These are phyloP conservation scores for Todus mexicanus DNA, from an alignment of 2,797 vertebrate genomes.

Conservation along the genomic window DNA sequence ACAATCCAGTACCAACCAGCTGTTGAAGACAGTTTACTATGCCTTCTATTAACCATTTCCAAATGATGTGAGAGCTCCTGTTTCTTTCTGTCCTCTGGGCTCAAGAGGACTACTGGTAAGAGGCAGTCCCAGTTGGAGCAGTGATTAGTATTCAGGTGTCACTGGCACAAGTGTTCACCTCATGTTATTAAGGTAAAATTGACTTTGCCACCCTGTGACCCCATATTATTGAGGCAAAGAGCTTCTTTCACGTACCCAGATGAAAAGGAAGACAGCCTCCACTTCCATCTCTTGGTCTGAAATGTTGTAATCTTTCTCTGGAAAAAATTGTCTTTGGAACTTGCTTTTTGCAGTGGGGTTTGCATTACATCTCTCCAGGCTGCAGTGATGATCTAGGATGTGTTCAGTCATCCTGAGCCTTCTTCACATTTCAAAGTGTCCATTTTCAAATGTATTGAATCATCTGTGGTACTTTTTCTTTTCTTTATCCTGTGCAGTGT, in stretches of 20 bases:
- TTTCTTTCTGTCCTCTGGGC: neutral
- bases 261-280: neutral
- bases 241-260: neutral
- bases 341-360: neutral
- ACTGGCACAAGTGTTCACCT: neutral
- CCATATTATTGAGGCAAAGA: neutral
- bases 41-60: neutral
- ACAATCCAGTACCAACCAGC: neutral
- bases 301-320: neutral
- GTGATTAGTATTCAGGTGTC: neutral
- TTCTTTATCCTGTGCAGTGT: conserved; percentile 80
- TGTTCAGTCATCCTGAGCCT: neutral
- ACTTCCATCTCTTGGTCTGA: neutral
- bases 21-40: neutral
- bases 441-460: neutral
- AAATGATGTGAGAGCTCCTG: neutral
- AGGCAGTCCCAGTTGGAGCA: neutral
- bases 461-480: neutral
- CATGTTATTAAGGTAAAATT: neutral
- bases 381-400: neutral
- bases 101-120: neutral
- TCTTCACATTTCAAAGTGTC: neutral
- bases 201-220: neutral
- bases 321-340: neutral
- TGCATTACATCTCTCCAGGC: neutral